Base-by-base conservation (phyloP, 2,113 vertebrate genomes). In the Thamnaconus septentrionalis region DNA sequence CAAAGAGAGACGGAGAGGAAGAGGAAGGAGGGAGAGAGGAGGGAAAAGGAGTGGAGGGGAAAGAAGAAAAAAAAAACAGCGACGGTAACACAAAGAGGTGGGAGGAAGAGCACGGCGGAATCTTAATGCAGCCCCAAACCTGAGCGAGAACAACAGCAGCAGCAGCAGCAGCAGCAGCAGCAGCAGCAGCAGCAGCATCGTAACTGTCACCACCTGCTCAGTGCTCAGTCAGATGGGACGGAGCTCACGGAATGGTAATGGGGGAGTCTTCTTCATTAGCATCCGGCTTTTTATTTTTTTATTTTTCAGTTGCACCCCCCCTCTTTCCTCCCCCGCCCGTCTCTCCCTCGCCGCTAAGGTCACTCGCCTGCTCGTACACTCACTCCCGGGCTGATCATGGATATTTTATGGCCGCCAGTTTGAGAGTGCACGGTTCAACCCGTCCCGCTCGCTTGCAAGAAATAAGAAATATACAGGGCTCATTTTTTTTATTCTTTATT, bases 131-230 rank as follows among this genome's bases (percentile, higher is more conserved):
- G 18, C 18, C 39, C n/a, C 48, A 64, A 69, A 78, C 71, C 74
- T 59, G 64, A 66, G 57, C 49, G 60, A 73, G 54, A 73, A 73
- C 62, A 53, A 62, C 57, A 45, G 52, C 65, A 50, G 46, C 10
- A 56, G 54, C 60, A 31, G 18, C 18, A 31, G 18, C 18, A 50
- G 46, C 10, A 56, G 54, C 60, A 45, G 53, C 66, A 31, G 18
- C 18, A 31, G 18, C 18, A 50, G 46, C 10, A 56, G 54, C 60
- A 45, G 53, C 66, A 69, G 54, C 75, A 80, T 80, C 76, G 61
- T 62, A 61, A 76, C 65, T 1, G 41, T 67, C 70, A 64, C 62
- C 80, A 81, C 73, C 70, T 79, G 75, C 80, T 81, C 75, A 12
- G 40, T 46, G 40, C 45, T 47, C 69, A 45, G 53, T 59, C 59